Percentiles rank a stretch among this genome's conserved stretches.
These are phyloP conservation scores for Mesaphorura yosii DNA, from an alignment of 1,140 invertebrate species.

Conservation along the genomic window DNA sequence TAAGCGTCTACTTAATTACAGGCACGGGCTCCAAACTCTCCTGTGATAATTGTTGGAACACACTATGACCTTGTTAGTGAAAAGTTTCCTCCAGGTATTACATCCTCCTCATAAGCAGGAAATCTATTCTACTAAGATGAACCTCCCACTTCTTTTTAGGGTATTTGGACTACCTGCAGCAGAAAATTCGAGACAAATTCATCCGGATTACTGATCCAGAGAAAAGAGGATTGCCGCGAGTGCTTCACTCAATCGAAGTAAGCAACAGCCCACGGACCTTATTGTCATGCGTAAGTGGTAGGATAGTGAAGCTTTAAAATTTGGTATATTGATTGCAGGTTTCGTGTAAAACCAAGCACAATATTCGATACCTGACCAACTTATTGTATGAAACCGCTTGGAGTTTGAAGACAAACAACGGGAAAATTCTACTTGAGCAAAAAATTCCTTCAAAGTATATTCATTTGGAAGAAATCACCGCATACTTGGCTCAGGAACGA, in stretches of 20 bases:
- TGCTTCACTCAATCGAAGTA: conserved; percentile 87
- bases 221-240: conserved; percentile 84
- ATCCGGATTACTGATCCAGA: conserved; percentile 89
- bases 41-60: conserved; percentile 86
- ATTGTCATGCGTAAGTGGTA: too few species aligned
- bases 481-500: conserved; percentile 59
- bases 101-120: too few species aligned
- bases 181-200: conserved; percentile 72
- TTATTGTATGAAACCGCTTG: conserved; percentile 89
- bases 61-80: conserved; percentile 79
- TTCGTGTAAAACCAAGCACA: conserved; percentile 72
- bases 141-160: too few species aligned
- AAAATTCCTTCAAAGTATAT: conserved; percentile 92
- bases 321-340: conserved; percentile 10
- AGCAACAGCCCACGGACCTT: too few species aligned
- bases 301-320: not conserved
- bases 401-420: conserved; percentile 69
- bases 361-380: conserved; percentile 81
- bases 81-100: conserved; percentile 51
- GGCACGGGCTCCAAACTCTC: conserved; percentile 83
- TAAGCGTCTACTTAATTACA: conserved; percentile 36
- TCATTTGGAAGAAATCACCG: conserved; percentile 81
- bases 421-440: conserved; percentile 76
- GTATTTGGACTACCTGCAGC: conserved; percentile 72
- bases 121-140: too few species aligned